Conservation (phyloP, 2,888 invertebrate genomes). For the Aporophyla nigra region DNA sequence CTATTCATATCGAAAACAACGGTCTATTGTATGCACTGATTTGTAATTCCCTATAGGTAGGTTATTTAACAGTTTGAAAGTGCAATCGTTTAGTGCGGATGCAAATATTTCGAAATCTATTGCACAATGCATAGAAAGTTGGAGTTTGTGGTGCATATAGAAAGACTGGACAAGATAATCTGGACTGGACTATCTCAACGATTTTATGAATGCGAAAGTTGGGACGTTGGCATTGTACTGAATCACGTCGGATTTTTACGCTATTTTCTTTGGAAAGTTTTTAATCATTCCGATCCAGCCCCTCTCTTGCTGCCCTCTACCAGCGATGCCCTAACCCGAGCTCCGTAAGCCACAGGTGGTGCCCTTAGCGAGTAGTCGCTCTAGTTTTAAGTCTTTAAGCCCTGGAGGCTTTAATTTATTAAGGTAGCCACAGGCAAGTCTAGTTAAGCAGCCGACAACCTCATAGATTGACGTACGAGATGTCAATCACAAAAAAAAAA, state of each 20-base stretch:
- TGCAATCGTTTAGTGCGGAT: slow-evolving; percentile 72
- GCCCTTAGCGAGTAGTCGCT: too few species aligned
- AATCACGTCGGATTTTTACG: not conserved
- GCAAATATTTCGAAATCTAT: slow-evolving; percentile 66
- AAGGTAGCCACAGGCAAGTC: too few species aligned
- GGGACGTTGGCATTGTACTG: not conserved
- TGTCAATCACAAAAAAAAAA: too few species aligned
- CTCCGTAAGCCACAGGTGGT: too few species aligned
- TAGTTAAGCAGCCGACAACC: too few species aligned
- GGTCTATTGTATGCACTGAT: slow-evolving; percentile 74
- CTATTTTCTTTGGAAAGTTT: not conserved
- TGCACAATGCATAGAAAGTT: slow-evolving; percentile 63
- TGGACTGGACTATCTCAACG: slow-evolving; percentile 3
- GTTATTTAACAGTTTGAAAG: slow-evolving; percentile 82
- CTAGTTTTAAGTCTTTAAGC: too few species aligned
- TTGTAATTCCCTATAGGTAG: slow-evolving; percentile 78
- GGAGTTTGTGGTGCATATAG: slow-evolving; percentile 44
- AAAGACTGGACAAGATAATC: slow-evolving; percentile 24
- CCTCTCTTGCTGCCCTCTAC: too few species aligned
- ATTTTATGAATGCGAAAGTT: slow-evolving; percentile 3
- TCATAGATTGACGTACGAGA: too few species aligned
- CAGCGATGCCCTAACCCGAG: too few species aligned
- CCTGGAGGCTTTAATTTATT: too few species aligned
- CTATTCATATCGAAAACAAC: slow-evolving; percentile 77
- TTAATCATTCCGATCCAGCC: too few species aligned